phyloP scores from a whole-genome alignment of 2,113 vertebrate species.

The Hypomesus transpacificus region DNA sequence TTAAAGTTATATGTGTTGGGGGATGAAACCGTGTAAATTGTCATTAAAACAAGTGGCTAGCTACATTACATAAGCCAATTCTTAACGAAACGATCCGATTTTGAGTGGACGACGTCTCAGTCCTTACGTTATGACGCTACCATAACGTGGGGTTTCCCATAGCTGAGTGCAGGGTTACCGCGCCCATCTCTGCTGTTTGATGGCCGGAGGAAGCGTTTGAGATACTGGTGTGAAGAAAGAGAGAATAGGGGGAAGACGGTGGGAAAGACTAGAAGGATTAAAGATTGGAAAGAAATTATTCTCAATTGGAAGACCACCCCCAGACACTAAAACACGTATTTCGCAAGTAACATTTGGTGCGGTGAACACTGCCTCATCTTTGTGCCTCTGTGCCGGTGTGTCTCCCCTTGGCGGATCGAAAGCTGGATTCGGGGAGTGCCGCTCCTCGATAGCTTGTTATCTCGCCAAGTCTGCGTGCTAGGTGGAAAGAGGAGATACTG shows the following conservation, averaged over 20 bases:
- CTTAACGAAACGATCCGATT: neutral
- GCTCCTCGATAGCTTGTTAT: conserved; percentile 68
- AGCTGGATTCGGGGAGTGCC: conserved; percentile 78
- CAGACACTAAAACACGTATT: conserved; percentile 33
- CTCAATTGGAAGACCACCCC: conserved; percentile 33
- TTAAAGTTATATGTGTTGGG: no score
- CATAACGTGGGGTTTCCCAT: conserved; percentile 79
- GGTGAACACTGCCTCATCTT: conserved; percentile 59
- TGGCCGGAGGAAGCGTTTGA: conserved; percentile 76
- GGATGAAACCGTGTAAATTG: no score
- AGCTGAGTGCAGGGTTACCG: conserved; percentile 77
- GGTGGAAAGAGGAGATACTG: conserved; percentile 43
- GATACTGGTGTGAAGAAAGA: conserved; percentile 65
- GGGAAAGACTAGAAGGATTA: conserved; percentile 62
- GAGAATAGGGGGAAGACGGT: conserved; percentile 63
- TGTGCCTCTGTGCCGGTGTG: conserved; percentile 68
- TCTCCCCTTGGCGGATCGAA: conserved; percentile 66
- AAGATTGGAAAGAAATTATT: conserved; percentile 46
- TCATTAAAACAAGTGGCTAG: no score
- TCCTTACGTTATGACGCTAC: conserved; percentile 71
- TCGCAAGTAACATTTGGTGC: conserved; percentile 25
- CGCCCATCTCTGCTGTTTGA: conserved; percentile 82
- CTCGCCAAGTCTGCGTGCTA: conserved; percentile 58
- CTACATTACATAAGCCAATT: neutral
- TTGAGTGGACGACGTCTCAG: conserved; percentile 58